Evolutionary conservation across 2,888 invertebrate species (phyloP).

Genomic region (Zele albiditarsus): DNA sequence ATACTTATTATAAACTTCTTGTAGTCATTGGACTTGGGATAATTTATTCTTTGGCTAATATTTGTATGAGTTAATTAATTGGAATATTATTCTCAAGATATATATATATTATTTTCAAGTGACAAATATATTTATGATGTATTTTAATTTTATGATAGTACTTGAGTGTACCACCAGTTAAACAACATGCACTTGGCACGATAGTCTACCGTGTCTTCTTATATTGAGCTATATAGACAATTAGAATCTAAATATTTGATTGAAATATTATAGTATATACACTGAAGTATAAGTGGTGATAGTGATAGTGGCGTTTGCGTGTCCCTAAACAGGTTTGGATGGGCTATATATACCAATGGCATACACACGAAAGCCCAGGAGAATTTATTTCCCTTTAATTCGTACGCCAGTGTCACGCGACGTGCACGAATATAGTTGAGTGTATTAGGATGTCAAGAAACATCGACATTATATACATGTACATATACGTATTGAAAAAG

Average conservation of each 20-base stretch:
- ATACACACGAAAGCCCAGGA: slow-evolving; percentile 43
- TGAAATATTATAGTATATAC: slow-evolving; percentile 62
- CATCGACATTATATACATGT: slow-evolving; percentile 32
- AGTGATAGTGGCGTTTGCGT: slow-evolving; percentile 56
- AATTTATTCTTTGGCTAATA: too few relatives aligned
- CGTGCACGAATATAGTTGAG: slow-evolving; percentile 21
- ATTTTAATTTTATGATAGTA: not conserved
- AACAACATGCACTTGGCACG: not conserved
- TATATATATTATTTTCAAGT: too few relatives aligned
- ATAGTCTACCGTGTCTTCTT: not conserved
- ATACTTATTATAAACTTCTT: too few relatives aligned
- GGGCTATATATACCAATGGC: slow-evolving; percentile 34
- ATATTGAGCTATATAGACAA: slow-evolving; percentile 48
- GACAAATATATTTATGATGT: too few relatives aligned
- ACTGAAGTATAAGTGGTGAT: not conserved
- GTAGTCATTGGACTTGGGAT: too few relatives aligned
- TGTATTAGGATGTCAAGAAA: slow-evolving; percentile 42
- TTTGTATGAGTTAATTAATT: too few relatives aligned
- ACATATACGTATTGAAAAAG: not conserved
- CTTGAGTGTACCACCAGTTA: not conserved
- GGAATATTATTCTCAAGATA: too few relatives aligned
- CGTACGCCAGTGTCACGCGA: slow-evolving; percentile 38
- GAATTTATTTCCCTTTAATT: slow-evolving; percentile 50
- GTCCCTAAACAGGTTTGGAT: slow-evolving; percentile 56
- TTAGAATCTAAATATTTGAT: slow-evolving; percentile 65